phyloP scores from a whole-genome alignment of 1,140 invertebrate genomes.

The Trichomalopsis sarcophagae region DNA sequence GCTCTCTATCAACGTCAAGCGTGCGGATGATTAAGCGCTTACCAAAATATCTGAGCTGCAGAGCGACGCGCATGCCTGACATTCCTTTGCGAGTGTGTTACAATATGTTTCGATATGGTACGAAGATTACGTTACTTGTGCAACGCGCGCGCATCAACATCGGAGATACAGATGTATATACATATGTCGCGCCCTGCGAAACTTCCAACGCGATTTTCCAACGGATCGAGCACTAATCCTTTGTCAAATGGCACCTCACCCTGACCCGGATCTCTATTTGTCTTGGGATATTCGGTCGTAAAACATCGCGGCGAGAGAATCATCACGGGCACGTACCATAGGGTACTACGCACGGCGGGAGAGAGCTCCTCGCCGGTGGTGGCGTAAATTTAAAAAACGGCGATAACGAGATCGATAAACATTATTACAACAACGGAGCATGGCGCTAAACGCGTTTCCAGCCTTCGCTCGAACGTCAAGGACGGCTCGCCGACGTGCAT shows the following conservation, averaged over 20 bases:
- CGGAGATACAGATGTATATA: too few species aligned
- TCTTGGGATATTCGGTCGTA: neutral
- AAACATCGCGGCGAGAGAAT: neutral
- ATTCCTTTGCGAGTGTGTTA: too few species aligned
- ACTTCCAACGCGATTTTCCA: too few species aligned
- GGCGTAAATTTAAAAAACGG: constrained; percentile 56
- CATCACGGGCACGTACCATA: constrained; percentile 42
- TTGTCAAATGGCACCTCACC: neutral
- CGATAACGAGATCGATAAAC: constrained; percentile 73
- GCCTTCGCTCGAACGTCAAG: constrained; percentile 64
- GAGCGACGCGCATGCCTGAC: too few species aligned
- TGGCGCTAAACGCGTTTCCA: constrained; percentile 63
- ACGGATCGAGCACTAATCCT: neutral
- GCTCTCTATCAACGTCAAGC: too few species aligned
- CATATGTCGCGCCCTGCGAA: too few species aligned
- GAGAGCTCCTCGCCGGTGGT: constrained; percentile 45
- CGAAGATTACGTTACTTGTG: too few species aligned
- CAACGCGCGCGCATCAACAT: too few species aligned
- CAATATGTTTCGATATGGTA: too few species aligned
- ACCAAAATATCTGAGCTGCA: neutral
- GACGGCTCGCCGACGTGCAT: constrained; percentile 33
- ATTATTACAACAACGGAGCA: constrained; percentile 69
- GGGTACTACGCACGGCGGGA: constrained; percentile 55
- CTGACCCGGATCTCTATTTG: constrained; percentile 24
- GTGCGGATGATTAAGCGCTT: neutral